Conservation (phyloP, 2,888 invertebrate genomes). For the Glaucopsyche alexis region DNA sequence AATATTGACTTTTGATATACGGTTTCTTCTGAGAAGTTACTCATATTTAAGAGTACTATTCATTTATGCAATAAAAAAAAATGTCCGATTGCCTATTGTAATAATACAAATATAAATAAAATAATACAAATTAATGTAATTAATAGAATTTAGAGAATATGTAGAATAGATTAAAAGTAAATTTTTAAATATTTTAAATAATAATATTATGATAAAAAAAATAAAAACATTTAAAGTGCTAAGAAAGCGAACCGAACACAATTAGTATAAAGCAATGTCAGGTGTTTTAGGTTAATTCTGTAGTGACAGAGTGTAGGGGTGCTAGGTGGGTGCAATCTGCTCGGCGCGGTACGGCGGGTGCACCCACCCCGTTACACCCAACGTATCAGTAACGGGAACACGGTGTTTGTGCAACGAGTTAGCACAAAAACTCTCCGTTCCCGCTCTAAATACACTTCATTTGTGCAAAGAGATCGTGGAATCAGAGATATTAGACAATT, state of each 20-base stretch:
- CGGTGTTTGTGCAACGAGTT: conserved; percentile 28
- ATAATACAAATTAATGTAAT: too few relatives aligned
- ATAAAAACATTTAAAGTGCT: background rate
- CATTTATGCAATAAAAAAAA: too few relatives aligned
- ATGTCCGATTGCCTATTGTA: too few relatives aligned
- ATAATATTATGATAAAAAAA: too few relatives aligned
- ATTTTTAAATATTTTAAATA: too few relatives aligned
- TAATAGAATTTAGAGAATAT: too few relatives aligned
- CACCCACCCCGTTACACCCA: conserved; percentile 21
- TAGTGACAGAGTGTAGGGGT: conserved; percentile 22
- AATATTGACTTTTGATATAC: too few relatives aligned
- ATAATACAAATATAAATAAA: too few relatives aligned
- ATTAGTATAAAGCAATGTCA: conserved; percentile 20
- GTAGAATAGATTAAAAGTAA: too few relatives aligned
- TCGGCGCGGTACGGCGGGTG: background rate
- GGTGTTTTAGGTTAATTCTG: conserved; percentile 28
- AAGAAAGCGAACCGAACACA: background rate
- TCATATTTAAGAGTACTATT: too few relatives aligned
- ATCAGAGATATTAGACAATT: conserved; percentile 15
- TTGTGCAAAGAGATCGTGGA: conserved; percentile 22
- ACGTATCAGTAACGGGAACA: conserved; percentile 29
- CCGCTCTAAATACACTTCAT: conserved; percentile 30
- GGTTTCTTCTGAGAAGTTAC: too few relatives aligned
- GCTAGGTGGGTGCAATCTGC: background rate
- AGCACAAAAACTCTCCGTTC: conserved; percentile 24